Evolutionary conservation across 1,140 invertebrate species (phyloP), one percentile per base, ranked within the genome.

Genomic region (Cotesia typhae): DNA sequence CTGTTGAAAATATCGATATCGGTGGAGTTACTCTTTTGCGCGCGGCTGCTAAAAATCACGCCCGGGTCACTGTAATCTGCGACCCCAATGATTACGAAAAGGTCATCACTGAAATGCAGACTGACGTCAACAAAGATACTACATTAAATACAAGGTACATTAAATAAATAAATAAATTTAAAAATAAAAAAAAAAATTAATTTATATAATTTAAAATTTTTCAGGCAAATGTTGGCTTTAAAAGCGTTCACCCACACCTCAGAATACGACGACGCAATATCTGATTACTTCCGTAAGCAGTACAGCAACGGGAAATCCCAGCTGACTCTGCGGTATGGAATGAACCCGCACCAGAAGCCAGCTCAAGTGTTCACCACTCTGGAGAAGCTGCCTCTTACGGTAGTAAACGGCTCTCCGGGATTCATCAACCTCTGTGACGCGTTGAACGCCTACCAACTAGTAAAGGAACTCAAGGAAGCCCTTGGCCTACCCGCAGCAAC

Each of bases 351-450:
- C 82, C 97, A 99, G 83, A 97, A 96, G 82, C 96, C 96, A 3
- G 98, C 98, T 0, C 96, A 99, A 81, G 87, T 99, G 0, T 97
- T 92, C 83, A 97, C 96, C 0, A 93, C 92, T 6, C 83, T 93
- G 12, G 87, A 92, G 17, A 89, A 94, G 60, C 87, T 99, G 60
- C 98, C 98, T 0, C 82, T 99, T 1, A 94, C 85, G 76, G 96
- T 98, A 6, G 76, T 99, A 1, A 99, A 99, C 87, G 97, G 97
- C 36, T 93, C 96, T 0, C 98, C 98, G 1, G 96, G 97, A 17
- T 99, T 96, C 80, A 98, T 99, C 73, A 99, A 99, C 84, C 89
- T 99, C 0, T 98, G 96, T 81, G 98, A 99, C 88, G 97, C 96
- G 0, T 88, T 99, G 0, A 99, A 99, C 85, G 97, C 93, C 2